Evolutionary conservation across 2,888 invertebrate species (phyloP).

Genomic region (Phortica okadai): DNA sequence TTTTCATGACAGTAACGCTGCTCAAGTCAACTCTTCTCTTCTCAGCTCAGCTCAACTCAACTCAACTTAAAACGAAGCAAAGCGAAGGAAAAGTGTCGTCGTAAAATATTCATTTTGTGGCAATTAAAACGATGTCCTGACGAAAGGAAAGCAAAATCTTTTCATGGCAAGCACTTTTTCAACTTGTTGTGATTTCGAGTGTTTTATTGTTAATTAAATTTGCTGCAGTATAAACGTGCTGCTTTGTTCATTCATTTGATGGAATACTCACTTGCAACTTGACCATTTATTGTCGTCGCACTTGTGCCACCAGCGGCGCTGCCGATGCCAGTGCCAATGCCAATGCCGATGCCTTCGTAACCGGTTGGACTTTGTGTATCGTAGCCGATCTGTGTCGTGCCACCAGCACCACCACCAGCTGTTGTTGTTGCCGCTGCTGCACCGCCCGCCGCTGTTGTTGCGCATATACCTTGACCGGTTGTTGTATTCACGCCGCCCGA

Average conservation of each 20-base stretch:
- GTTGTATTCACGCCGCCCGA: conserved; percentile 55
- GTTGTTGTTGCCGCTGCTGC: conserved; percentile 43
- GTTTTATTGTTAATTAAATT: conserved; percentile 9
- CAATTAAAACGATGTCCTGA: neutral
- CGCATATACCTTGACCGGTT: conserved; percentile 60
- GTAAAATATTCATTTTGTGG: conserved; percentile 20
- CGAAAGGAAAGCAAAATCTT: neutral
- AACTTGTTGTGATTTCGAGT: neutral
- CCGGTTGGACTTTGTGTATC: conserved; percentile 53
- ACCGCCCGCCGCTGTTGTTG: conserved; percentile 76
- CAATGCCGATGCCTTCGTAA: conserved; percentile 48
- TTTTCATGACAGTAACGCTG: neutral
- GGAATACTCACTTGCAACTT: conserved; percentile 77
- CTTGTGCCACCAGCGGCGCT: conserved; percentile 44
- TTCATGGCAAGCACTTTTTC: neutral
- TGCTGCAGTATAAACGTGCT: neutral
- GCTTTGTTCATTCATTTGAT: neutral
- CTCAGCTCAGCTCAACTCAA: too few species aligned
- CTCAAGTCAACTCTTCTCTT: neutral
- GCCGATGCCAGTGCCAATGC: conserved; percentile 41
- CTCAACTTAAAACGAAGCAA: conserved; percentile 37
- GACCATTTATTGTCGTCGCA: conserved; percentile 76
- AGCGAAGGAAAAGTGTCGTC: conserved; percentile 7
- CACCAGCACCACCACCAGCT: conserved; percentile 33
- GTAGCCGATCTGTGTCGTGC: conserved; percentile 38